Evolutionary conservation across 2,797 vertebrate genomes (phyloP).

Genomic region (Poliocrania exsul): DNA sequence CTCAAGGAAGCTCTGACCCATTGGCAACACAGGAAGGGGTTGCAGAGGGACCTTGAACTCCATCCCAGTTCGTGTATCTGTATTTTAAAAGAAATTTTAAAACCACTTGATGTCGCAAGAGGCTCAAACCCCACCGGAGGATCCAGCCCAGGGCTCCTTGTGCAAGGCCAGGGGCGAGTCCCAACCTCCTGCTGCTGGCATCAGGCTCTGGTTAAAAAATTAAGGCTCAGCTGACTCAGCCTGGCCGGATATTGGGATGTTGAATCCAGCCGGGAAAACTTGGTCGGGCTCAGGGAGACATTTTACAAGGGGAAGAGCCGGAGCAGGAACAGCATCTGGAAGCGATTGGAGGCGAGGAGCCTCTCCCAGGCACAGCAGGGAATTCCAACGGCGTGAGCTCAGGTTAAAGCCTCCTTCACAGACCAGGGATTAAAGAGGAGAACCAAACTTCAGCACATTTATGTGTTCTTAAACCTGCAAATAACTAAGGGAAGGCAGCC

Average conservation of each 20-base stretch:
- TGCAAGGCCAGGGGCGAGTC: not conserved
- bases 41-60: not conserved
- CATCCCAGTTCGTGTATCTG: not conserved
- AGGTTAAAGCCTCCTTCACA: slow-evolving; percentile 49
- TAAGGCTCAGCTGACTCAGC: not conserved
- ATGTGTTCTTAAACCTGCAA: not conserved
- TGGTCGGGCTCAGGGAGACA: not conserved
- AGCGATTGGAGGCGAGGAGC: slow-evolving; percentile 53
- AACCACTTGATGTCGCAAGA: not conserved
- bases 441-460: not conserved
- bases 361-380: slow-evolving; percentile 59
- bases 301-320: slow-evolving; percentile 12
- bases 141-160: not conserved
- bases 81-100: not conserved
- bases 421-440: not conserved
- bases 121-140: not conserved
- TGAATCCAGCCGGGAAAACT: not conserved
- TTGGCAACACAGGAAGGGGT: fast-evolving
- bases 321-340: slow-evolving; percentile 57
- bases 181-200: not conserved
- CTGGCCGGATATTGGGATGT: not conserved
- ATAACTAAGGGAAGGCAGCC: not conserved
- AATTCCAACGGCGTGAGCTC: slow-evolving; percentile 71
- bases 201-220: not conserved
- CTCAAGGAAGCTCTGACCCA: not conserved